phyloP scores from a whole-genome alignment of 2,888 invertebrate species.

The Spodoptera picta region DNA sequence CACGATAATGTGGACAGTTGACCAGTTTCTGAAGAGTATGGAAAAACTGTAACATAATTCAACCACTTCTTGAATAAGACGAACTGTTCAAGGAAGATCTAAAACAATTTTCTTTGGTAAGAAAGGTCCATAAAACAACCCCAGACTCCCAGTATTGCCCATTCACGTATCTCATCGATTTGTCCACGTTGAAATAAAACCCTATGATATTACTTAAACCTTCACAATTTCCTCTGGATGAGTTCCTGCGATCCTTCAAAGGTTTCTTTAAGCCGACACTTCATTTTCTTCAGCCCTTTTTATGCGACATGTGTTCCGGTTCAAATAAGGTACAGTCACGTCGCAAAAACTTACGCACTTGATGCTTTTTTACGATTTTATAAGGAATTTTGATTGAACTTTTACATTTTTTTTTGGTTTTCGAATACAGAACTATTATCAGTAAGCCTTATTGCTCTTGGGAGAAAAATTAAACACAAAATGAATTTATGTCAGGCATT shows the following conservation, averaged over 20 bases:
- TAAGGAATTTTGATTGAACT: too few species aligned
- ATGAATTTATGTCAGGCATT: too few species aligned
- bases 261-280: conserved; percentile 70
- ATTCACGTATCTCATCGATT: conserved; percentile 23
- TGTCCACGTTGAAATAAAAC: conserved; percentile 38
- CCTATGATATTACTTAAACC: conserved; percentile 42
- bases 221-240: conserved; percentile 42
- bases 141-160: conserved; percentile 1
- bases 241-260: conserved; percentile 61
- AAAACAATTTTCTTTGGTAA: background rate
- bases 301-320: conserved; percentile 54
- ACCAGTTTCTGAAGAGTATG: too few species aligned
- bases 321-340: conserved; percentile 44
- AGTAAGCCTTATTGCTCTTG: too few species aligned
- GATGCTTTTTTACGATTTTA: too few species aligned
- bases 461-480: too few species aligned
- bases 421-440: too few species aligned
- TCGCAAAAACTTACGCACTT: too few species aligned
- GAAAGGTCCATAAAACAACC: conserved; percentile 9
- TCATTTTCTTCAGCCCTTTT: conserved; percentile 63
- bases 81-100: background rate
- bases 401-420: too few species aligned
- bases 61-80: too few species aligned
- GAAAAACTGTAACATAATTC: too few species aligned
- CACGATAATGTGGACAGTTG: too few species aligned